phyloP scores from a whole-genome alignment of 2,888 invertebrate genomes.

The Stenodera caucasica region DNA sequence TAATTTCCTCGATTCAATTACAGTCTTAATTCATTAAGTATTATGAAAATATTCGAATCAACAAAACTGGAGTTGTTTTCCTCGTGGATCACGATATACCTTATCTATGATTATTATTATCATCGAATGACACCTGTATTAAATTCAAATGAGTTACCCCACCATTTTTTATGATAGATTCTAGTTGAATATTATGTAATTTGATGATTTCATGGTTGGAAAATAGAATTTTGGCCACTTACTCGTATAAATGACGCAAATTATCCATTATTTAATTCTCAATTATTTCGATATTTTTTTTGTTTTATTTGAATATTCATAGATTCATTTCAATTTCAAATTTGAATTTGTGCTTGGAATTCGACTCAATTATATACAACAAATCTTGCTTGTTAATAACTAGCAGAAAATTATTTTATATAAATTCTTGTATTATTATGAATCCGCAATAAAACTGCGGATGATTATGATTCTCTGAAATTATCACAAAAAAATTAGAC shows the following conservation, averaged over 20 bases:
- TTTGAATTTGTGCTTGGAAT: too few relatives aligned
- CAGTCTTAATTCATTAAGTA: background rate
- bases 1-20: background rate
- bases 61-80: background rate
- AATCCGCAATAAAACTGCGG: too few relatives aligned
- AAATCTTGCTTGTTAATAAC: too few relatives aligned
- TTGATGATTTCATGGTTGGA: background rate
- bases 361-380: conserved; percentile 10
- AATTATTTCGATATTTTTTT: conserved; percentile 5
- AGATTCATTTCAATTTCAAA: background rate
- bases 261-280: conserved; percentile 22
- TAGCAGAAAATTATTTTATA: too few relatives aligned
- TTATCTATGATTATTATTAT: conserved; percentile 9
- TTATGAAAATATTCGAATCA: background rate
- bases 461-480: too few relatives aligned
- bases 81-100: background rate
- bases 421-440: too few relatives aligned
- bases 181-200: background rate
- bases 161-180: conserved; percentile 6
- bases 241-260: conserved; percentile 17
- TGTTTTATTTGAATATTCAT: conserved; percentile 18
- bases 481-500: too few relatives aligned
- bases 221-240: conserved; percentile 5
- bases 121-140: background rate
- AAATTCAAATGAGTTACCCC: background rate